Base-by-base conservation (phyloP, 2,888 invertebrate genomes). In the Nemoura dubitans region DNA sequence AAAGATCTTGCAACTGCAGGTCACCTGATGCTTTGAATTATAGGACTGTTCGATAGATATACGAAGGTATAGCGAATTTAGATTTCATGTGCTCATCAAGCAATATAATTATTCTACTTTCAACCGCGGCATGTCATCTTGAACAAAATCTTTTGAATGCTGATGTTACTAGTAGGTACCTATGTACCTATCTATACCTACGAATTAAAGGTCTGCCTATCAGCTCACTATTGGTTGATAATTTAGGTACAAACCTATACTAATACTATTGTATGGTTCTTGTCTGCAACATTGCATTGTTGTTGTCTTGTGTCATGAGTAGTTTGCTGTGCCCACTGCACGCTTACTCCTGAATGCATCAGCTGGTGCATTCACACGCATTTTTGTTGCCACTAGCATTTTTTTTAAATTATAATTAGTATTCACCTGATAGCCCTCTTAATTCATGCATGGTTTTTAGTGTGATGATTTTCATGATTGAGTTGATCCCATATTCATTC, bases 261-360 rank as follows among this genome's bases (percentile, higher is more conserved):
- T 43, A 83, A 36, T 83, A 25, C 7, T 29, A 26, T 25, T 43
- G 36, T 29, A 28, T 43, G 30, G 0, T 16, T 16, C 83, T 83
- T 25, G 2, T 26, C 42, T 26, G 43, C n/a, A n/a, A 83, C 25
- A 25, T 29, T 81, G 81, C 81, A 81, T 81, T 29, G 28, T 81
- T 81, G 42, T 83, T 83, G 28, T 83, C 83, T 83, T 28, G 10
- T 83, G 26, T 6, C 29, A 16, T 29, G 42, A 26, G 43, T 25
- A 26, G 43, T 83, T 28, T 42, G n/a, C 30, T 81, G 30, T 81
- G 28, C 30, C 30, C 6, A 81, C 14, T 29, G 28, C 59, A 59
- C 59, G 59, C 59, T 21, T 3, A 21, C 59, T 21, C 59, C 1
- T 7, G 21, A 59, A 59, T 59, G 59, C 59, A 10, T 59, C 59